Base-by-base conservation (phyloP, 1,140 invertebrate genomes). In the Wasmannia auropunctata region DNA sequence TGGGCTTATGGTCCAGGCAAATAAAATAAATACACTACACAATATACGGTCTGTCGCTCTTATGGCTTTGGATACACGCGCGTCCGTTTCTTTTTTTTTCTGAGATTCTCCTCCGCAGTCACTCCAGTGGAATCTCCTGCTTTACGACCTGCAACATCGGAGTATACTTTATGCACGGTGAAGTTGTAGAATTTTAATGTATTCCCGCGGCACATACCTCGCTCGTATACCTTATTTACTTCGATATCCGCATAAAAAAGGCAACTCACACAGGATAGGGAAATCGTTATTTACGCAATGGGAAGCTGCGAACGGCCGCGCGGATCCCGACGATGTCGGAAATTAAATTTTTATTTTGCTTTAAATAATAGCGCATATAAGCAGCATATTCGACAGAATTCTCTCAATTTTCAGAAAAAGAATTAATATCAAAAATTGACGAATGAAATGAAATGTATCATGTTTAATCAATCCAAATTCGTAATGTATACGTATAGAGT, bases 51-150 rank as follows among this genome's bases (percentile, higher is more conserved):
- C 25, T 49, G 62, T 80, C 25, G 25, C 54, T n/a, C n/a, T 56
- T 37, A 37, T 63, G 70, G 25, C 37, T 72, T 69, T 28, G 37
- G 77, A 37, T 63, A 56, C 5, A 60, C 49, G 11, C 49, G 56
- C 28, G 31, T 51, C 19, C 63, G 37, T 4, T 67, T 62, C 28
- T 58, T 19, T 62, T 60, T 34, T n/a, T 43, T 67, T 43, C 37
- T 60, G 49, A 80, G 46, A 83, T 58, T 34, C 28, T 60, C 22
- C 40, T 56, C 67, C 67, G 43, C 46, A 51, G 70, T 88, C 91
- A 95, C 75, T 95, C 93, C 92, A 95, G 67, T 84, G 94, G 94
- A 92, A 95, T 94, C 72, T 95, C 92, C 43, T 93, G 92, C 58
- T 91, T 92, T 63, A 95, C 94, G 60, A 93, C 88, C 94, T 95